These are phyloP conservation scores for Presbytis comata DNA, from an alignment of 2,797 vertebrate genomes.

Conservation along the genomic window DNA sequence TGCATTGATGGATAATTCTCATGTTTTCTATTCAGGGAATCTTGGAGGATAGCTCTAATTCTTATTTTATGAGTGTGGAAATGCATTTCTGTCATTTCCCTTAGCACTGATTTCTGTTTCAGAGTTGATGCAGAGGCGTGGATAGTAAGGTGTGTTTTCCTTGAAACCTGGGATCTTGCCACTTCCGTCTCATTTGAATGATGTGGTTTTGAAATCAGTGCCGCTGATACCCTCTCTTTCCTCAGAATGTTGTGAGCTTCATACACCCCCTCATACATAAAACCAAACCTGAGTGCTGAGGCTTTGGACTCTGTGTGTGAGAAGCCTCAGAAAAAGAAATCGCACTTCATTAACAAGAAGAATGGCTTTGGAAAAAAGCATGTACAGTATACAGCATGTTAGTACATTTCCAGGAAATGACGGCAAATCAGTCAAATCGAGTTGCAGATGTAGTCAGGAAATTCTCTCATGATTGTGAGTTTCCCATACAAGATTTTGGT, in stretches of 20 bases:
- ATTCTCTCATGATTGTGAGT: not conserved
- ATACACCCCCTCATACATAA: not conserved
- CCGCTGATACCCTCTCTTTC: not conserved
- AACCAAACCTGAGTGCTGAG: not conserved
- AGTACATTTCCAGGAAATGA: not conserved
- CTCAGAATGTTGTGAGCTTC: not conserved
- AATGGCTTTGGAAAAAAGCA: not conserved
- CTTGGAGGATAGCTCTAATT: not conserved
- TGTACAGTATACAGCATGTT: not conserved
- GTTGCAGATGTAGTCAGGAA: not conserved
- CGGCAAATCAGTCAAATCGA: not conserved
- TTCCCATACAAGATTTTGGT: not conserved
- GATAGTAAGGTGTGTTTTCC: not conserved
- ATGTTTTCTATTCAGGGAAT: not conserved
- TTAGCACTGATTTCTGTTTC: not conserved
- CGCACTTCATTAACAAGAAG: constrained; percentile 42
- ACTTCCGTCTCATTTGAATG: not conserved
- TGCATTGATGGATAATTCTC: not conserved
- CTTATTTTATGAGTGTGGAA: not conserved
- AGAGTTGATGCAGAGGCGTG: not conserved
- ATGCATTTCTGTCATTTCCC: not conserved
- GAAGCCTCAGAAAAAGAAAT: constrained; percentile 38
- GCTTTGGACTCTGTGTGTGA: not conserved
- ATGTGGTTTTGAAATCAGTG: not conserved
- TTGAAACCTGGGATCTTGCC: not conserved